Evolutionary conservation across 2,113 vertebrate genomes (phyloP), one percentile per base, ranked within the genome.

Genomic region (Phaethon lepturus): DNA sequence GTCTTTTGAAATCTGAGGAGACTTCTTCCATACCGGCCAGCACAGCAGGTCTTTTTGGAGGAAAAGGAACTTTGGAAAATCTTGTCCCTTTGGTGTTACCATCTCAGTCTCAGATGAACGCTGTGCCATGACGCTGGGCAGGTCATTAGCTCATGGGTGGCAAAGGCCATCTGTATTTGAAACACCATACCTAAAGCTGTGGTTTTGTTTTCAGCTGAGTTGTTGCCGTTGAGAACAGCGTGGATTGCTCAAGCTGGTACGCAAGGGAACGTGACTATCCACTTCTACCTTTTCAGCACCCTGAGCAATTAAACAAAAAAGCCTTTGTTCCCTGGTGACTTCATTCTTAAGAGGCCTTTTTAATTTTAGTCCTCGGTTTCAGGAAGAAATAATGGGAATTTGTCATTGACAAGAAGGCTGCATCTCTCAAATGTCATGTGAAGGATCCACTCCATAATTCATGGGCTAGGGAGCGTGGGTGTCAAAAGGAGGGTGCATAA

Each of bases 401-500:
- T 91, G 74, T 68, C 94, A 87, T 53, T 96, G 91, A 91, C 91
- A 95, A 83, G 88, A 74, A 73, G 66, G 56, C 63, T 92, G 67
- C 87, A 55, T 81, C 88, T 96, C 42, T 91, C 49, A 93, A 64
- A 92, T 96, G 84, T 76, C 93, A 42, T 69, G 60, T 72, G 74
- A 88, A 90, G 79, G 82, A 97, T 92, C 75, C 60, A 13, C 69
- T 96, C 86, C 95, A 90, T 97, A 97, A 97, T 93, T 96, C 85
- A 96, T 97, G 72, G 75, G 42, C 18, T 93, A 49, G 49, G 60
- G 64, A 64, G 49, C 14, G 91, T 96, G 82, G 96, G 95, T 91
- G 96, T 86, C 73, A 67, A 40, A 58, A 60, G 69, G 42, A 83
- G 50, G 28, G n/a, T 79, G 69, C 22, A 17, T 69, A 82, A 69